Evolutionary conservation across 2,113 vertebrate genomes (phyloP).

Genomic region (Nibea albiflora): DNA sequence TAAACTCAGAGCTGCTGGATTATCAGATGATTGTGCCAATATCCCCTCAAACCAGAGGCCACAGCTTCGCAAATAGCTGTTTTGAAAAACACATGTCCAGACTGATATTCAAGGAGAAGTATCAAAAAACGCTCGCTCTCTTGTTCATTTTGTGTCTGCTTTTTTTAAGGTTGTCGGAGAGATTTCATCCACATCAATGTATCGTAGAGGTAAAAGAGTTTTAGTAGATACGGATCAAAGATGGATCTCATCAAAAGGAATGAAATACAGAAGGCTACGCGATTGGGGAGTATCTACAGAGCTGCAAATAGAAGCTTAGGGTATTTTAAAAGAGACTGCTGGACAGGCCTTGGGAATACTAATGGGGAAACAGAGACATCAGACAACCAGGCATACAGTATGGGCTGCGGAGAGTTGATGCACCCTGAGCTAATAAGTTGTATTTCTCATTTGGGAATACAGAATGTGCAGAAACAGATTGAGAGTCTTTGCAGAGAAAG

Average conservation of each 20-base stretch:
- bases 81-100: conserved; percentile 1
- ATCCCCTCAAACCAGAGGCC: neutral
- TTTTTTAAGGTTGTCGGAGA: conserved; percentile 8
- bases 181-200: conserved; percentile 7
- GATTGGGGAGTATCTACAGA: conserved; percentile 3
- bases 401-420: neutral
- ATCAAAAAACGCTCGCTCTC: neutral
- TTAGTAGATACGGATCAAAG: conserved; percentile 24
- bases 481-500: conserved; percentile 3
- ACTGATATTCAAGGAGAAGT: neutral
- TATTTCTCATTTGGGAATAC: conserved; percentile 4
- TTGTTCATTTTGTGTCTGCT: neutral
- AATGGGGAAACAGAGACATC: conserved; percentile 20
- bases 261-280: neutral
- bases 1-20: neutral
- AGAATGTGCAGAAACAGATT: neutral
- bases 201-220: conserved; percentile 19
- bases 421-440: conserved; percentile 3
- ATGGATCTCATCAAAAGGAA: conserved; percentile 30
- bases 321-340: neutral
- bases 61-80: neutral
- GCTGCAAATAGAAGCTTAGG: neutral
- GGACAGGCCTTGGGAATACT: neutral
- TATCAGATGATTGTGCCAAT: neutral
- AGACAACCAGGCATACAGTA: neutral